These are phyloP conservation scores for Ctenoplectra terminalis DNA, from an alignment of 1,140 invertebrate genomes.

Conservation along the genomic window DNA sequence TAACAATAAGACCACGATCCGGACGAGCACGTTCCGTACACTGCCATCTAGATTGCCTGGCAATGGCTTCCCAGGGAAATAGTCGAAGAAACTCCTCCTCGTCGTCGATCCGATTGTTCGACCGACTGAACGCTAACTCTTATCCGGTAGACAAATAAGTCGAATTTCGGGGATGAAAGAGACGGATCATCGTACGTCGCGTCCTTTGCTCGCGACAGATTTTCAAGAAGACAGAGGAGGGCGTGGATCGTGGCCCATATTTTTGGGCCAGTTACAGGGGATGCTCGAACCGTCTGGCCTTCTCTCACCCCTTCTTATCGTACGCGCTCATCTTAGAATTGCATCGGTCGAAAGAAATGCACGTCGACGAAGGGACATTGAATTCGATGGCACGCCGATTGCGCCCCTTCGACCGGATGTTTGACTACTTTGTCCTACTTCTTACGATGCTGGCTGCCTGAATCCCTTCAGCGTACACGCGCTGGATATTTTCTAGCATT, in stretches of 20 bases:
- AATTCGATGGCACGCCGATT: background rate
- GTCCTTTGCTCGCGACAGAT: background rate
- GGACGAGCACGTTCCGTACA: background rate
- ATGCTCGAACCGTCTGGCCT: background rate
- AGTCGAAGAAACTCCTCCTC: background rate
- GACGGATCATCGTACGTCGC: constrained; percentile 12
- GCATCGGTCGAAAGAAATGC: constrained; percentile 11
- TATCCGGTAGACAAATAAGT: constrained; percentile 16
- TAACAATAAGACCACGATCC: constrained; percentile 45
- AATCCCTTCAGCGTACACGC: background rate
- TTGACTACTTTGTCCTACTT: constrained; percentile 34
- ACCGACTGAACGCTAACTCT: background rate
- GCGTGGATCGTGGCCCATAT: background rate
- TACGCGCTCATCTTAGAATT: background rate
- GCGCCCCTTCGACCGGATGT: constrained; percentile 2
- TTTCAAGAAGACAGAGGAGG: background rate
- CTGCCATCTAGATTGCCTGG: constrained; percentile 44
- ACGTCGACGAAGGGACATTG: constrained; percentile 1
- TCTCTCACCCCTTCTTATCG: background rate
- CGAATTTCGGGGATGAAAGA: constrained; percentile 19
- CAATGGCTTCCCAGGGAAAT: constrained; percentile 50
- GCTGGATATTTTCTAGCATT: background rate
- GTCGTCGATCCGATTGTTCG: constrained; percentile 12
- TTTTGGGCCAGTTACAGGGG: background rate
- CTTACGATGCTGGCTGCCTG: background rate